Base-by-base conservation (phyloP, 2,888 invertebrate species). In the Spodoptera picta region DNA sequence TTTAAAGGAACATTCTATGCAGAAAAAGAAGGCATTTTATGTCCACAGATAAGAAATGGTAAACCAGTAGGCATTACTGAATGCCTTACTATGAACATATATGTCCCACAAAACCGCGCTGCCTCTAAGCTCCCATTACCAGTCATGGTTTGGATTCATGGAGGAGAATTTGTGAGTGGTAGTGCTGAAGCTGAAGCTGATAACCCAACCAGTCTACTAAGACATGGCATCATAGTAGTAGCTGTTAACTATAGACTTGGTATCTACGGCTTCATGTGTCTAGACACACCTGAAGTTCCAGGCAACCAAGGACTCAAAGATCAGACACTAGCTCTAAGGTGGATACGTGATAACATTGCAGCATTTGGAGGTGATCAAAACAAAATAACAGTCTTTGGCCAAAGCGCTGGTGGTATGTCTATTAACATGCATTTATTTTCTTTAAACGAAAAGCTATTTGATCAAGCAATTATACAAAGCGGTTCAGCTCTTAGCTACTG, bases 241-340 rank as follows among this genome's bases (percentile, higher is more conserved):
- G 43, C 57, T 10, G 43, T 69, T 0, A 65, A 62, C 31, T 69
- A 69, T 14, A 53, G 69, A 9, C 53, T 69, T 2, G 69, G 69
- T 6, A 63, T 77, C 1, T 83, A 78, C 27, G 86, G 87, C 9
- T 86, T 86, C 27, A 65, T 86, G 43, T 75, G 75, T 36, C 36
- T 73, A 4, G 66, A 70, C n/a, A 60, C 45, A 48, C 76, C 79
- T 2, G 79, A 81, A 3, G 70, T 83, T 3, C 82, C 86, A 0
- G 87, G 87, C 3, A 87, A 86, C 60, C 83, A 83, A 65, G 86
- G 85, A 3, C 48, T 86, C 1, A 86, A 83, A 64, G 86, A 86
- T 36, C 83, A 83, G 47, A 31, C 77, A 0, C 24, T 80, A 31
- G 86, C 84, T 10, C 48, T 87, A 4, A 65, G 75, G 12, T 87